Evolutionary conservation across 1,140 invertebrate species (phyloP).

Genomic region (Harpegnathos saltator): DNA sequence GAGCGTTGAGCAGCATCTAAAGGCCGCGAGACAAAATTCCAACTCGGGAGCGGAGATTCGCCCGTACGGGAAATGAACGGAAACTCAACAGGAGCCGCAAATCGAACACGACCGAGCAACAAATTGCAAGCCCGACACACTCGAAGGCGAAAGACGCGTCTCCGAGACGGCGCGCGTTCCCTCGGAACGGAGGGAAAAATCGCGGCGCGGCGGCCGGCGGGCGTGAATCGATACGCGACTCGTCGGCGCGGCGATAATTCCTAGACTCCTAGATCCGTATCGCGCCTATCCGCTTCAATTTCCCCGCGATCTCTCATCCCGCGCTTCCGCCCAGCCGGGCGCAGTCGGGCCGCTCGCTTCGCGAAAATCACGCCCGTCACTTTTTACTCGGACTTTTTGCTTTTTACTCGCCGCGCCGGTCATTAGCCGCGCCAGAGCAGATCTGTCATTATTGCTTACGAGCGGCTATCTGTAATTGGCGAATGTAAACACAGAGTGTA

Average conservation of each 20-base stretch:
- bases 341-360: constrained; percentile 50
- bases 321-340: constrained; percentile 27
- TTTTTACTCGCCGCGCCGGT: too few species aligned
- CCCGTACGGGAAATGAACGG: too few species aligned
- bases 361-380: constrained; percentile 58
- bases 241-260: constrained; percentile 23
- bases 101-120: too few species aligned
- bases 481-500: constrained; percentile 76
- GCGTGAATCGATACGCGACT: background rate
- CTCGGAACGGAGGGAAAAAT: too few species aligned
- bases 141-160: too few species aligned
- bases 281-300: constrained; percentile 24
- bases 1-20: too few species aligned
- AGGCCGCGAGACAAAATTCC: too few species aligned
- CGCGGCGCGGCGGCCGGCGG: too few species aligned
- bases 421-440: constrained; percentile 63
- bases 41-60: too few species aligned
- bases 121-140: too few species aligned
- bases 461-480: constrained; percentile 72
- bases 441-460: constrained; percentile 75
- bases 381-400: constrained; percentile 63
- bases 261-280: constrained; percentile 15
- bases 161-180: too few species aligned
- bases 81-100: too few species aligned
- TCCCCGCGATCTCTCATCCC: constrained; percentile 32